phyloP scores from a whole-genome alignment of 1,140 invertebrate genomes.

The Drusus annulatus region DNA sequence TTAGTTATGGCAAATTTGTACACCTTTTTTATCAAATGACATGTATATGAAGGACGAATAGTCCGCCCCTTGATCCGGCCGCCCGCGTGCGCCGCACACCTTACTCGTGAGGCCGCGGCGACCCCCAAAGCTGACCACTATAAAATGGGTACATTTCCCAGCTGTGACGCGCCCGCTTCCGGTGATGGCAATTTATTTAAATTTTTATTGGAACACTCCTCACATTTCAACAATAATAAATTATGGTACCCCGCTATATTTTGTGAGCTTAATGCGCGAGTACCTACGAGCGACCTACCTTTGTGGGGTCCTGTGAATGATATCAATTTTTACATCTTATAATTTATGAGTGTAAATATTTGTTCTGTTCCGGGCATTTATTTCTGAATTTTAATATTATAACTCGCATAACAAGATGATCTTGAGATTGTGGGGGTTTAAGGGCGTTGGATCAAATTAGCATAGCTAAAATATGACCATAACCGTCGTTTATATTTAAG shows the following conservation, averaged over 20 bases:
- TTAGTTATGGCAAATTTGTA: too few species aligned
- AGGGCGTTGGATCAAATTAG: constrained; percentile 28
- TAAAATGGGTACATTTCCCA: constrained; percentile 22
- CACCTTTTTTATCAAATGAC: too few species aligned
- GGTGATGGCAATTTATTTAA: constrained; percentile 46
- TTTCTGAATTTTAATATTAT: constrained; percentile 44
- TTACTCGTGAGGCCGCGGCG: too few species aligned
- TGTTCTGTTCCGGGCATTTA: constrained; percentile 57
- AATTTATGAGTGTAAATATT: constrained; percentile 58
- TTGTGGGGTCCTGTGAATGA: constrained; percentile 29
- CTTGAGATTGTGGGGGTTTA: neutral
- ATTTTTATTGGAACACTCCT: constrained; percentile 47
- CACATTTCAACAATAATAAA: constrained; percentile 53
- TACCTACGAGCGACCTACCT: neutral
- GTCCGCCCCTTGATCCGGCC: too few species aligned
- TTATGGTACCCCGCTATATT: constrained; percentile 18
- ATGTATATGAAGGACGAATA: too few species aligned
- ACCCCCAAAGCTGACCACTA: neutral
- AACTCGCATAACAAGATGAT: constrained; percentile 7
- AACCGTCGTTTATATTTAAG: too few species aligned
- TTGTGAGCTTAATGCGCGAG: constrained; percentile 1
- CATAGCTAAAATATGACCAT: constrained; percentile 18
- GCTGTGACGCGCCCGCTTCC: constrained; percentile 37
- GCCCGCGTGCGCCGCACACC: too few species aligned
- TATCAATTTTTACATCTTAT: constrained; percentile 58